A percentile compares a stretch with the other conserved stretches of the same genome.
These are phyloP conservation scores for Ariolimax columbianus DNA, from an alignment of 2,888 invertebrate species.

Conservation along the genomic window DNA sequence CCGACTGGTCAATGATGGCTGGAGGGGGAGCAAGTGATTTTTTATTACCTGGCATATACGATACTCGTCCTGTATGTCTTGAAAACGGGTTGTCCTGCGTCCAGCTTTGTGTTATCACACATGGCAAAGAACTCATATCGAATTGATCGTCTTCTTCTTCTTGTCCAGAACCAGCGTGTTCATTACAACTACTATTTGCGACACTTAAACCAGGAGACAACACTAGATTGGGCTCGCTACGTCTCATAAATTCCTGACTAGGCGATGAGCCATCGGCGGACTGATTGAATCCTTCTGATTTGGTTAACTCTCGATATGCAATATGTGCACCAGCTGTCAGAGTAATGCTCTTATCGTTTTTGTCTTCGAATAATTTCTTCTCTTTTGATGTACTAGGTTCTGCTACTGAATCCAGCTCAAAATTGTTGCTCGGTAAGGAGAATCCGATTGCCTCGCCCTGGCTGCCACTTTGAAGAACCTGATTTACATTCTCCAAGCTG, in stretches of 20 bases:
- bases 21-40: conserved; percentile 34
- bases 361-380: too few species aligned
- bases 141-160: conserved; percentile 6
- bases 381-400: too few species aligned
- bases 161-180: background rate
- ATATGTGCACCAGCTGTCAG: too few species aligned
- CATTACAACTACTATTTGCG: background rate
- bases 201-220: background rate
- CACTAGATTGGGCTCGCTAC: background rate
- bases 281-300: background rate
- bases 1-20: background rate
- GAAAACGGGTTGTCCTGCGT: background rate
- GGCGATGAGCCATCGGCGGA: background rate
- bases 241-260: background rate
- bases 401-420: background rate
- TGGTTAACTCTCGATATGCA: background rate
- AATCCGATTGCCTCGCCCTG: background rate
- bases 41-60: conserved; percentile 45
- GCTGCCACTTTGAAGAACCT: background rate
- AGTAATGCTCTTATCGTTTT: too few species aligned
- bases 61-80: conserved; percentile 9
- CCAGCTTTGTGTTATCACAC: background rate
- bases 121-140: background rate
- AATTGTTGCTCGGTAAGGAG: background rate
- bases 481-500: conserved; percentile 34